Conservation (phyloP, 2,888 invertebrate species). For the Cremastinae sp. region DNA sequence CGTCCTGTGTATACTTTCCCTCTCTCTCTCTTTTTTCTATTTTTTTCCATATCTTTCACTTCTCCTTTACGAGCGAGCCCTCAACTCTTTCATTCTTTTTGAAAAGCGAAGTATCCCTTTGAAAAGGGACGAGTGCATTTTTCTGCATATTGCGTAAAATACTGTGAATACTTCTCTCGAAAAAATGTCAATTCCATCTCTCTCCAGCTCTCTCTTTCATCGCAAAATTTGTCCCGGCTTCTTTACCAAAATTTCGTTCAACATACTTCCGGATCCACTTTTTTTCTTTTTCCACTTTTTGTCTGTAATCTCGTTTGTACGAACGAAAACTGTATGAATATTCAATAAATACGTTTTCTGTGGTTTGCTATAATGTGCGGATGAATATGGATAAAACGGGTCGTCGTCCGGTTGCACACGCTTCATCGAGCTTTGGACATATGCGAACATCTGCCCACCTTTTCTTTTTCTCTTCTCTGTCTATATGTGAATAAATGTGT, state of each 20-base stretch:
- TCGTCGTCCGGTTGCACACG: conserved; percentile 42
- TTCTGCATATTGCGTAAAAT: conserved; percentile 13
- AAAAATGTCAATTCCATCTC: conserved; percentile 13
- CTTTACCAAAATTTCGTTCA: background rate
- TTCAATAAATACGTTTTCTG: conserved; percentile 8
- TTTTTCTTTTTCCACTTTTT: no score
- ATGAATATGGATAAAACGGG: conserved; percentile 43
- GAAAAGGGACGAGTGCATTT: conserved; percentile 2
- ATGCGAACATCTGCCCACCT: conserved; percentile 52
- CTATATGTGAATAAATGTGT: conserved; percentile 25
- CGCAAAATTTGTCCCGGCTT: background rate
- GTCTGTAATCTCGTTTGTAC: no score
- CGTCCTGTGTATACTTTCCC: background rate
- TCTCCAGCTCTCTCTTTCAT: conserved; percentile 1
- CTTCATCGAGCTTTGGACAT: conserved; percentile 51
- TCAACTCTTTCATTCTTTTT: conserved; percentile 28
- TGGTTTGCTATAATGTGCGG: conserved; percentile 12
- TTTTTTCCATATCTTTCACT: no score
- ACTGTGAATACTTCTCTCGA: conserved; percentile 39
- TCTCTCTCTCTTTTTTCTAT: no score
- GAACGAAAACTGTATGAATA: background rate
- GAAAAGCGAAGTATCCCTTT: conserved; percentile 31
- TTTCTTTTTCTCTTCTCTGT: conserved; percentile 42
- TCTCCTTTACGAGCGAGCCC: no score
- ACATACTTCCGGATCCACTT: no score